Percentiles rank a stretch among this genome's conserved stretches.
These are phyloP conservation scores for Solenodon paradoxus DNA, from an alignment of 2,113 vertebrate genomes.

Conservation along the genomic window DNA sequence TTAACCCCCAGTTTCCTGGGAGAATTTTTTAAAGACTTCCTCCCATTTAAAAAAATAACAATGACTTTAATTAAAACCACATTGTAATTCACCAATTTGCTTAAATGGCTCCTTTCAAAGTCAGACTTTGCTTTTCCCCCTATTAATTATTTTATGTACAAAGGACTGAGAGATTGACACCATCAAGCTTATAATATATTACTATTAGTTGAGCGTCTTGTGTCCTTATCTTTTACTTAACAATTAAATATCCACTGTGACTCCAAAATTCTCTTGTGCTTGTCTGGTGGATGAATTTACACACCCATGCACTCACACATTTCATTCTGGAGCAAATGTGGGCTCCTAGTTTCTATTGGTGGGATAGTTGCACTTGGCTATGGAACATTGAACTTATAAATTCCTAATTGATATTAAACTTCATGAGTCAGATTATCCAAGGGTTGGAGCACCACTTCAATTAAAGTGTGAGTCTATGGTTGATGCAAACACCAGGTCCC, in stretches of 20 bases:
- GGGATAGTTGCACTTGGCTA: too few relatives aligned
- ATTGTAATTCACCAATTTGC: background rate
- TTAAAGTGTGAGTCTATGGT: background rate
- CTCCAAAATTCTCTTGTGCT: background rate
- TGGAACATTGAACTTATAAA: background rate
- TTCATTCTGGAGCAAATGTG: background rate
- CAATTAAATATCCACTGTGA: background rate
- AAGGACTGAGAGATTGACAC: background rate
- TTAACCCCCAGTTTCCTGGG: background rate
- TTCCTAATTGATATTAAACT: background rate
- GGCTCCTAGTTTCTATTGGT: background rate
- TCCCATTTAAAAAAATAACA: background rate
- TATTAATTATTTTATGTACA: background rate
- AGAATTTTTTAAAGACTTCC: background rate
- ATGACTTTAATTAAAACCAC: background rate
- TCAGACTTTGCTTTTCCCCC: background rate
- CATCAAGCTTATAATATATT: background rate
- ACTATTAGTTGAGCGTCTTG: background rate
- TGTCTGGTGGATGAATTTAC: background rate
- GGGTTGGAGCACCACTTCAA: background rate
- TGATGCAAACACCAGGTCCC: background rate
- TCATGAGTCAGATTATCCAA: background rate
- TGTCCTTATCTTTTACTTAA: background rate
- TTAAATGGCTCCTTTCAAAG: background rate
- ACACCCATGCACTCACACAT: rapidly evolving